Evolutionary conservation across 2,113 vertebrate genomes (phyloP), one percentile per base, ranked within the genome.

Genomic region (Triplophysa dalaica): DNA sequence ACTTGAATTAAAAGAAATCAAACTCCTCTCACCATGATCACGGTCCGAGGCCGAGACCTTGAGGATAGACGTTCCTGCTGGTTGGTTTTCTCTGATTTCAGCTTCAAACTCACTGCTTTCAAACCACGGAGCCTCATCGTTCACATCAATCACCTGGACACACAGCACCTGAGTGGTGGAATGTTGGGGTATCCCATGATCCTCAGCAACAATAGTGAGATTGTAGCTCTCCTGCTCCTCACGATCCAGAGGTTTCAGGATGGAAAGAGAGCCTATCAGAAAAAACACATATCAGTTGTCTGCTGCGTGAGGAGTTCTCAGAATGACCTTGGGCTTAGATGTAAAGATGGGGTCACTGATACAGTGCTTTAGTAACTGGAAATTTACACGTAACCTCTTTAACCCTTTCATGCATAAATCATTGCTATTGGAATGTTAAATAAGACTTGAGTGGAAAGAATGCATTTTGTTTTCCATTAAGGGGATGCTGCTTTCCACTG

Each of bases 91-190:
- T 75, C 89, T 89, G 86, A 99, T 72, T 17, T 87, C 86, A 0
- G 93, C 89, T 52, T 95, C 94, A 2, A 97, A 97, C 56, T 94
- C 91, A 0, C 87, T 89, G 17, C 89, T 88, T 76, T 94, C 93
- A 82, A 99, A 99, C 58, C 83, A 6, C 0, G 98, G 98, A 0
- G 93, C 89, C 86, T 99, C 96, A 0, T 99, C 98, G 0, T 99
- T 99, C 79, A 98, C 91, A 0, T 99, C 98, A 17, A 95, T 94
- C 26, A 98, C 94, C 64, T 93, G 93, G 75, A 98, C 91, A 0
- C 91, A 92, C 75, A 98, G 89, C 4, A 95, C 89, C 89, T 94
- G 93, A 16, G 89, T 86, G 41, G 90, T 89, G 0, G 95, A 96
- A 22, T 93, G 95, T 56, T 93, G 93, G 0, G 95, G 95, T n/a